Base-by-base conservation (phyloP, 2,888 invertebrate species). In the Diarsia dahlii region DNA sequence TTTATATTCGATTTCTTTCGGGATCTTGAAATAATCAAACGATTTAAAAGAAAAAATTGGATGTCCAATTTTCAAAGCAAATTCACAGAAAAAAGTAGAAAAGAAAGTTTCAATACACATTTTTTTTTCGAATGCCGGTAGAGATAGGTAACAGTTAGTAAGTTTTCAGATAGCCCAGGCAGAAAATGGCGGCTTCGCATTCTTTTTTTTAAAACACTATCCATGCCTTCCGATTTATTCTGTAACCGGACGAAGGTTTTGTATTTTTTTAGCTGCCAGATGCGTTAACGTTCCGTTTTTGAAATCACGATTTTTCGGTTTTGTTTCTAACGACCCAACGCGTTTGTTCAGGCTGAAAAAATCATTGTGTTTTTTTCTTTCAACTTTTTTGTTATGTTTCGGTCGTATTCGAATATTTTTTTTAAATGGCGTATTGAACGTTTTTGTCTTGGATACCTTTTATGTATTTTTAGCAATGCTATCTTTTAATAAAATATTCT, bases 251-350 rank as follows among this genome's bases (percentile, higher is more conserved):
- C 62, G 39, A 50, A 60, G 68, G 34, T 74, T 83, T 83, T 86
- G 66, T 1, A 15, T 71, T 69, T 82, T 85, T 83, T 78, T 65
- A 62, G 23, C 80, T 72, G 86, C 73, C 83, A 83, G 69, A 71
- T 78, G 60, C 69, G 86, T 82, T 75, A 75, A 69, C 75, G 67
- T 82, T 76, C 73, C 45, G 67, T 82, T 85, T 84, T 77, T 67
- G 60, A 87, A 82, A 69, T 76, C 75, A 66, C 67, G 75, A 82
- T 85, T 78, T 84, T 85, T 75, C 76, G 64, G 69, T 76, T 77
- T 77, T 74, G 28, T 68, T 65, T 72, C 71, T 82, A 78, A 85
- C 84, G 75, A 85, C 34, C 71, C 54, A 54, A 65, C 62, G 62
- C 71, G 66, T 65, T 86, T 73, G 68, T 71, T 66, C 66, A 45